Evolutionary conservation across 2,888 invertebrate genomes (phyloP), one percentile per base, ranked within the genome.

Genomic region (Lasioglossum leucozonium): DNA sequence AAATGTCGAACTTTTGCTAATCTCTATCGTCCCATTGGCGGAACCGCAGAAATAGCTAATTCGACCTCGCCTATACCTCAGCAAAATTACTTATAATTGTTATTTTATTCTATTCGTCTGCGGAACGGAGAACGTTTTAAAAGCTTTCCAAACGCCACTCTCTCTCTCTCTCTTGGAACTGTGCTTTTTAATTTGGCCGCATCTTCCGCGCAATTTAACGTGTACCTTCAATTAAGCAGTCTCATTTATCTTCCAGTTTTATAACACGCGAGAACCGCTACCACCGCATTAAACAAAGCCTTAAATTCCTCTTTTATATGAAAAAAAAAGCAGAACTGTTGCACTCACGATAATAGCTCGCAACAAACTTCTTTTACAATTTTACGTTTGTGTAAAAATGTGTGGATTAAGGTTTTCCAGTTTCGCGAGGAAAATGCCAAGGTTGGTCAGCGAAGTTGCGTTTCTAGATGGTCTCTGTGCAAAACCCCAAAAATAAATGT

Each of bases 1-100:
- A 34, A 65, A 65, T 22, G 65, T 65, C 65, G 65, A 65, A 65
- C 65, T 34, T 65, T 65, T 34, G 58, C 65, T 65, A 65, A 65
- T 65, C 65, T 65, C 34, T 65, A 22, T 65, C 30, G 34, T 34
- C 30, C 34, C 30, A 18, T 8, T 18, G 30, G 18, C 8, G 65
- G 16, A 18, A 65, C 34, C 30, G 18, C 34, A 18, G 58, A 30
- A 58, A 26, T 26, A 26, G 58, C 26, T 26, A 30, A 58, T 26
- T 58, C 26, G 58, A 58, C 58, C 5, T 30, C 26, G 26, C n/a
- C 51, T 51, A n/a, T 51, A 51, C 10, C n/a, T 51, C 51, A 10
- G 22, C 0, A 51, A 51, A 51, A 10, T n/a, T n/a, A 51, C 22
- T 22, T 51, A 3, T 51, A 22, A 51, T 51, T 51, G n/a, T 51